Base-by-base conservation (phyloP, 2,888 invertebrate species). In the Arge pagana region DNA sequence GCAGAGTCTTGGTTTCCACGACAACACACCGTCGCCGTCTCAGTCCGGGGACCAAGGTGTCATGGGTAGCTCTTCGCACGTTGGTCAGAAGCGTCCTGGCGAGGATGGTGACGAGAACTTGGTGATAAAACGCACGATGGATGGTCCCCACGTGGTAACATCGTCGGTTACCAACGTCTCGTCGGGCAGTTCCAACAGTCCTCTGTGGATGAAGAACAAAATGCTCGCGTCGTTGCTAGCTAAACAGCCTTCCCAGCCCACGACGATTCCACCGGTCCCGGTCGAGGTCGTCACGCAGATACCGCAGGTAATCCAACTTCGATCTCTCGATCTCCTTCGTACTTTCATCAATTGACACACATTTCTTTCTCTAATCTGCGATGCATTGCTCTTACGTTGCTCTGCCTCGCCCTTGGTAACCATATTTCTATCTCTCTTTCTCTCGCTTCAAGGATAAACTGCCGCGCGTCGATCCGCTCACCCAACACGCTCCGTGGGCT, bases 211-310 rank as follows among this genome's bases (percentile, higher is more conserved):
- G 76, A 87, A 86, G 72, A 93, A 93, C 75, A 87, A 87, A 74
- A 93, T 94, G 86, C 80, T 94, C 61, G 93, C 92, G 30, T 86
- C 87, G 35, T 77, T 94, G 64, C 78, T 94, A 69, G 90, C 89
- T 48, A 87, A 88, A 71, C 86, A 89, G 64, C 86, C 86, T 58
- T 81, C 85, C 19, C 80, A 81, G 54, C 84, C 85, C 33, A 83
- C 87, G 19, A 85, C 86, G 41, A 79, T 80, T 59, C 80, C 79
- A 59, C 86, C 85, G 54, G 80, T 86, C 66, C 85, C 86, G 58
- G 79, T 81, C 40, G 82, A 82, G 71, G 81, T 83, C 67, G 81
- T 84, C 68, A 82, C 85, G 59, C 86, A 86, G 57, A 86, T 85
- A 61, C 89, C 90, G 33, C 89, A 87, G 75, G 73, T 73, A 64